Evolutionary conservation across 2,113 vertebrate species (phyloP), one percentile per base, ranked within the genome.

Genomic region (Nesoenas mayeri): DNA sequence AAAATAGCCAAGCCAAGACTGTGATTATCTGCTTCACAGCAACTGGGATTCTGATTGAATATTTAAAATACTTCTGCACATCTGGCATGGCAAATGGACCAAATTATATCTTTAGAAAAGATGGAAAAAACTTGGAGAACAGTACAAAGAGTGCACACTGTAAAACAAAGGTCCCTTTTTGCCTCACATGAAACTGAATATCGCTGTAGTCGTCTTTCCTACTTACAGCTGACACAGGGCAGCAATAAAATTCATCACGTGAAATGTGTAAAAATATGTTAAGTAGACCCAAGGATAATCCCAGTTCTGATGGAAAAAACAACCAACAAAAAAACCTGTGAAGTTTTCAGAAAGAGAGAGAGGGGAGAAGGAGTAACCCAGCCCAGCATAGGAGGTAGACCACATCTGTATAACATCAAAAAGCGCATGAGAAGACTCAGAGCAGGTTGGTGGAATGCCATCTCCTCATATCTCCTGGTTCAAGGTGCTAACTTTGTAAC

Each of bases 31-130:
- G 67, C 85, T 97, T 95, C 94, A 91, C 75, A 89, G 71, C 84
- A 89, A 95, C 81, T 75, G 85, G 36, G 12, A 87, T 96, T 81
- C 79, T 94, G 89, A 95, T 82, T 77, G 93, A 96, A 95, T 92
- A 94, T 94, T 96, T 97, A 91, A 95, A 91, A 97, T 93, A 96
- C 90, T 96, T 89, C 93, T 96, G 91, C 95, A 96, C 97, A 98
- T 96, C 96, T 97, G 94, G 90, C 69, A 62, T 54, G 82, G 83
- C 73, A 91, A 95, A 93, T 83, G 80, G 91, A 95, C 96, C 88
- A 79, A 93, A 88, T 86, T 79, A 96, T 91, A 47, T 85, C 79
- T 84, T 90, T 92, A 81, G 56, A 95, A 93, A 79, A 95, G 90
- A 91, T 54, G 61, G 53, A 48, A 91, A 87, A 84, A 50, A 73